Percentiles rank a stretch among this genome's conserved stretches.
Conservation (phyloP, 2,113 vertebrate species). For the Ciconia stormi region DNA sequence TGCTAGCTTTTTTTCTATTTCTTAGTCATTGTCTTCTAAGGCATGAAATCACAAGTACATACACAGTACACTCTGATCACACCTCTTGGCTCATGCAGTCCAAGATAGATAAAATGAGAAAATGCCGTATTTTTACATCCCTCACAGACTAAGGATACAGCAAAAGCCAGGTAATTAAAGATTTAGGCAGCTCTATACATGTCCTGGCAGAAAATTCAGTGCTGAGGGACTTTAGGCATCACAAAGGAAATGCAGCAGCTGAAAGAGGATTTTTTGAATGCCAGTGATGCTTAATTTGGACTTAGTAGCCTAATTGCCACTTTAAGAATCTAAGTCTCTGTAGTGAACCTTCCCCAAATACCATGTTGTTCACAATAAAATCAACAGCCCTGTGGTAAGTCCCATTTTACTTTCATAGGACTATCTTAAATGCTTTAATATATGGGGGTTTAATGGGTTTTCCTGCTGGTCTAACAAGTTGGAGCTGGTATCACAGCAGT, state of each 20-base stretch:
- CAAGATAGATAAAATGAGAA: background rate
- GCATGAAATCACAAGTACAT: background rate
- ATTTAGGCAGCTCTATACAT: background rate
- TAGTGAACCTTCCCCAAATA: background rate
- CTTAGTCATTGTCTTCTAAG: background rate
- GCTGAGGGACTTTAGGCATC: background rate
- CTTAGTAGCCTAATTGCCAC: background rate
- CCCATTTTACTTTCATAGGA: background rate
- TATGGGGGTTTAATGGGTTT: background rate
- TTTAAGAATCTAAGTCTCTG: background rate
- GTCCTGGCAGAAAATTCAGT: conserved; percentile 11
- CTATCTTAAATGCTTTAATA: background rate
- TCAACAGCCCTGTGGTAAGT: background rate
- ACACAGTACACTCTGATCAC: background rate
- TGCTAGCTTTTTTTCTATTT: background rate
- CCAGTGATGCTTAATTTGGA: background rate
- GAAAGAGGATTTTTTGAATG: background rate
- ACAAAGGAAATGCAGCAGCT: background rate
- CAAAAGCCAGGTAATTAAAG: conserved; percentile 25
- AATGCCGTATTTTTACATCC: background rate
- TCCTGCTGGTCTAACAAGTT: background rate
- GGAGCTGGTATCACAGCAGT: background rate
- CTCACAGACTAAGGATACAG: background rate
- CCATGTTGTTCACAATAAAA: background rate
- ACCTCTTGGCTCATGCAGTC: background rate